Evolutionary conservation across 2,888 invertebrate species (phyloP), one percentile per base, ranked within the genome.

Genomic region (Eudemis profundana): DNA sequence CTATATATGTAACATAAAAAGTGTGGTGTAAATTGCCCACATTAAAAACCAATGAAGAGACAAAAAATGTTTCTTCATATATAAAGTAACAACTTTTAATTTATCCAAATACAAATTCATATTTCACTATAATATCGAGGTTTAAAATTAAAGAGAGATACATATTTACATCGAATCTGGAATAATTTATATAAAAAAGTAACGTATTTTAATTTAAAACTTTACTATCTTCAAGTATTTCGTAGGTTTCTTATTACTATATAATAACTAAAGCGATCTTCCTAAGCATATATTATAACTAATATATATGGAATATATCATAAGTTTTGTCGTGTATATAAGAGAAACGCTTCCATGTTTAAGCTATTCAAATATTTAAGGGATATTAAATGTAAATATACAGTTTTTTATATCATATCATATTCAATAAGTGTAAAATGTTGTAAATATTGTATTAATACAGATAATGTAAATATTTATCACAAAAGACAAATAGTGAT

Each of bases 401-500:
- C 27, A 23, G 21, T 23, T 57, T 59, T n/a, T 38, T 53, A 59
- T 51, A 57, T 60, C 59, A 65, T 60, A 59, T 50, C 46, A 54
- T 33, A 15, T 33, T 33, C 33, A 1, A 8, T 33, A 33, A 33
- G 56, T 51, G 54, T 27, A 36, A 15, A 67, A 57, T 68, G 42
- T 49, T 80, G 78, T 82, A 81, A 66, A 79, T 78, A 78, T 47
- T n/a, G 23, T 5, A 12, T 15, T n/a, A 15, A 14, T 27, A 33
- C 33, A 29, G 33, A 47, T 2, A 17, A 38, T 67, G 46, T 62
- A 57, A 54, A 63, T 59, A 54, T 21, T 51, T 76, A 74, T 70
- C 63, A 50, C 70, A 70, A 75, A 87, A 88, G 87, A 87, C 87
- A 78, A 70, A 87, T 82, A 87, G 86, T 87, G 87, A 88, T 84